A percentile compares a stretch with the other conserved stretches of the same genome.
Evolutionary conservation across 1,140 invertebrate genomes (phyloP).

Genomic region (Latrodectus geometricus): DNA sequence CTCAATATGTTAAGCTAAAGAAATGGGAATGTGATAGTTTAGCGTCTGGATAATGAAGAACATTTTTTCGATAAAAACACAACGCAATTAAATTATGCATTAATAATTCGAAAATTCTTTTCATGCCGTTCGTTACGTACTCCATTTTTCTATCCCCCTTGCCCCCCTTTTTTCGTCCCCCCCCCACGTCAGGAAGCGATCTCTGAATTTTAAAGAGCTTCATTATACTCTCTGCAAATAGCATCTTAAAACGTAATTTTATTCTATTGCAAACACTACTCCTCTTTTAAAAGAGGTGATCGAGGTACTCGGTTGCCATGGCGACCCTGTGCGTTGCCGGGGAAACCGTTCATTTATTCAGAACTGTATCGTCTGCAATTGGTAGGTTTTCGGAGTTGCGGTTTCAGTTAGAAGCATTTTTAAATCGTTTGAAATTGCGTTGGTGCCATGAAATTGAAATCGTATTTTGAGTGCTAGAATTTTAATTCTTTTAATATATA

Average conservation of each 20-base stretch:
- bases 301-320: conserved; percentile 36
- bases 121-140: no score
- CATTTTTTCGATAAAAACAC: neutral
- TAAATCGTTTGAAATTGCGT: neutral
- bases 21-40: no score
- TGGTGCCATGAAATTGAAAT: neutral
- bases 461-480: neutral
- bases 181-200: conserved; percentile 24
- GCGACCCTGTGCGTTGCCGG: conserved; percentile 14
- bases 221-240: conserved; percentile 54
- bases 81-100: conserved; percentile 47
- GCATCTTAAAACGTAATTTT: conserved; percentile 61
- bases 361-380: conserved; percentile 35
- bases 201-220: conserved; percentile 58
- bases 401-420: neutral
- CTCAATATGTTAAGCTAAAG: no score
- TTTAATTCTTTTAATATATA: no score
- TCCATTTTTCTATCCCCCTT: neutral
- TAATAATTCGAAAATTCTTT: conserved; percentile 29
- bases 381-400: conserved; percentile 32
- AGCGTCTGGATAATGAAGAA: no score
- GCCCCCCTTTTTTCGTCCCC: neutral
- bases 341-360: conserved; percentile 55
- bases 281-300: conserved; percentile 28
- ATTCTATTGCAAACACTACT: conserved; percentile 53